Evolutionary conservation across 2,888 invertebrate genomes (phyloP), one percentile per base, ranked within the genome.

Genomic region (Chouioia cunea): DNA sequence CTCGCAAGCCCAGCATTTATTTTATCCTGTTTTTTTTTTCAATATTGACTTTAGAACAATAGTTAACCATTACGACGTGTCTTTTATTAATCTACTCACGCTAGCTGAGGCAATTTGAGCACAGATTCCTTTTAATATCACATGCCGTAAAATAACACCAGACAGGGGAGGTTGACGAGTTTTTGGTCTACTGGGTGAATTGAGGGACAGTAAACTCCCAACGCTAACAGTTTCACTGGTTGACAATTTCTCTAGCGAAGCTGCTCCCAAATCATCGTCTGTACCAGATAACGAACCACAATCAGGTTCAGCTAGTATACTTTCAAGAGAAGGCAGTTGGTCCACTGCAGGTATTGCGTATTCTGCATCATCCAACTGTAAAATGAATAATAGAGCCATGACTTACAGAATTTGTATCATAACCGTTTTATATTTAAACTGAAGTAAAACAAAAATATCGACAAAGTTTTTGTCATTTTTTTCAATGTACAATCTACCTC

Each of bases 1-100:
- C 96, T 96, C 12, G 97, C 94, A 74, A 93, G 88, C 4, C 97
- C 97, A 66, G 96, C 94, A 86, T 94, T 92, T 16, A 96, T 93
- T 77, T 95, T 90, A 79, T 97, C 96, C 94, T 95, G 82, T 36
- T 53, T 23, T 4, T 3, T 1, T 57, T 62, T 22, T n/a, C n/a
- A 46, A 20, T 23, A 65, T 48, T 57, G 23, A 22, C 56, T 58
- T 46, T 14, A 22, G 12, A 70, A 64, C 14, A 56, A 76, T 77
- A 58, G 18, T 70, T 36, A 36, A 36, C 6, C 12, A 10, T 36
- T 36, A 36, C 12, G 6, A 1, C 12, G 12, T 46, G 36, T 22
- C 12, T 10, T 10, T 36, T 2, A 6, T 36, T 1, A 36, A 46
- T 48, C 50, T 47, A 86, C 89, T 87, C 87, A 95, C 96, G 79